These are phyloP conservation scores for Antechinus flavipes DNA, from an alignment of 2,113 vertebrate species.

Conservation along the genomic window DNA sequence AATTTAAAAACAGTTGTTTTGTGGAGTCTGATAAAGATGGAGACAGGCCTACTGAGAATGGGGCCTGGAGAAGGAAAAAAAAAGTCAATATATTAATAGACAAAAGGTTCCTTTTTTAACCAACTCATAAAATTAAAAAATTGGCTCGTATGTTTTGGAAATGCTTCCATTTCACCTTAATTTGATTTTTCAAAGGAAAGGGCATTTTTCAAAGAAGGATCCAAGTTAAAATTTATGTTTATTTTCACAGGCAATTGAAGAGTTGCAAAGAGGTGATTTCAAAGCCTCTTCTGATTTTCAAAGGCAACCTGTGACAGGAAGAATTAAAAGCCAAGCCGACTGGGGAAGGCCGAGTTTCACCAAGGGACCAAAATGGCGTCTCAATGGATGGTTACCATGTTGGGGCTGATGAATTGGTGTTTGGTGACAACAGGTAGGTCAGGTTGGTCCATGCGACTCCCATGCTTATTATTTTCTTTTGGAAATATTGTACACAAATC, in stretches of 20 bases:
- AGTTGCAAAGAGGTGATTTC: conserved; percentile 69
- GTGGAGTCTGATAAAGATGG: neutral
- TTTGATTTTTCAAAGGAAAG: conserved; percentile 36
- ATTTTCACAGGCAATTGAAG: conserved; percentile 76
- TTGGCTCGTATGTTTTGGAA: conserved; percentile 38
- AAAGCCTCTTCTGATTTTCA: conserved; percentile 65
- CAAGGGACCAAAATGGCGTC: conserved; percentile 78
- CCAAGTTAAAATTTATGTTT: conserved; percentile 70
- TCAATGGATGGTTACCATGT: conserved; percentile 68
- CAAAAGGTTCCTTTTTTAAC: neutral
- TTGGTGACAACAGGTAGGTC: conserved; percentile 82
- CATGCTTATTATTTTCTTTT: conserved; percentile 30
- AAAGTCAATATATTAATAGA: neutral
- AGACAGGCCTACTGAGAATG: neutral
- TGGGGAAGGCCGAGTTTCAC: conserved; percentile 36
- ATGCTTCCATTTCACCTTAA: conserved; percentile 50
- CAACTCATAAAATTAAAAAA: neutral
- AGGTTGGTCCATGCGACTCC: conserved; percentile 61
- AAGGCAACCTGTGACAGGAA: conserved; percentile 70
- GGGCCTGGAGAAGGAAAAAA: neutral
- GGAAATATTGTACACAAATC: conserved; percentile 52
- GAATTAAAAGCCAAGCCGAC: conserved; percentile 57
- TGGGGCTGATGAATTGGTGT: conserved; percentile 80
- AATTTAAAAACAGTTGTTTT: neutral
- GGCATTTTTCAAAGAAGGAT: conserved; percentile 56